Evolutionary conservation across 2,888 invertebrate species (phyloP), one percentile per base, ranked within the genome.

Genomic region (Ctena decussata): DNA sequence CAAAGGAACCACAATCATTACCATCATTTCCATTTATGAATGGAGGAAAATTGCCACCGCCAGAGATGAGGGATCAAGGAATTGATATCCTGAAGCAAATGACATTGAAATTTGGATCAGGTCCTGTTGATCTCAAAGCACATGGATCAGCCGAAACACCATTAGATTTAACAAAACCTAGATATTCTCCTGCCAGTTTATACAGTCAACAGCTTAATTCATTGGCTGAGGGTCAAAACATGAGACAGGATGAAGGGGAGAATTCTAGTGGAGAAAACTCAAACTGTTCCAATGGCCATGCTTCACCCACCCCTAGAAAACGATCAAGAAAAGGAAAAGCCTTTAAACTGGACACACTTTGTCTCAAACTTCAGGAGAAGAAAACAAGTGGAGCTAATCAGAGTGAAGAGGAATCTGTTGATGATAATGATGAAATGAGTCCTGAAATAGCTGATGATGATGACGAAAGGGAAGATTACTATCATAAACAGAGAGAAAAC

Each of bases 251-350:
- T 35, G 87, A 79, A 15, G 92, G 87, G 21, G 80, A 86, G 37
- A 77, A 84, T 12, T 89, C 86, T 53, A 88, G 85, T 72, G 91
- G 89, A 30, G 89, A 89, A 46, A 88, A 92, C 86, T 85, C 90
- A 0, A 84, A 84, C n/a, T 80, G 77, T 44, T 82, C 96, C 0
- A 96, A 96, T 37, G 96, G 92, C 11, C 79, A 88, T n/a, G 82
- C 86, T 12, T 88, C 88, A 15, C 91, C 96, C 0, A 65, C 65
- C 15, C 93, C 93, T n/a, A 86, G 95, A 1, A 97, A 97, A 92
- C 97, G 97, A 91, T 97, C 98, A 32, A 97, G 99, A 91, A 99
- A 99, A 96, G 98, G 98, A 0, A 97, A 97, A 74, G 98, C 98
- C 0, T 97, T 97, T 92, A 98, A 98, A 92, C 96, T 98, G 77